Base-by-base conservation (phyloP, 2,888 invertebrate genomes). In the Spisula subtruncata region DNA sequence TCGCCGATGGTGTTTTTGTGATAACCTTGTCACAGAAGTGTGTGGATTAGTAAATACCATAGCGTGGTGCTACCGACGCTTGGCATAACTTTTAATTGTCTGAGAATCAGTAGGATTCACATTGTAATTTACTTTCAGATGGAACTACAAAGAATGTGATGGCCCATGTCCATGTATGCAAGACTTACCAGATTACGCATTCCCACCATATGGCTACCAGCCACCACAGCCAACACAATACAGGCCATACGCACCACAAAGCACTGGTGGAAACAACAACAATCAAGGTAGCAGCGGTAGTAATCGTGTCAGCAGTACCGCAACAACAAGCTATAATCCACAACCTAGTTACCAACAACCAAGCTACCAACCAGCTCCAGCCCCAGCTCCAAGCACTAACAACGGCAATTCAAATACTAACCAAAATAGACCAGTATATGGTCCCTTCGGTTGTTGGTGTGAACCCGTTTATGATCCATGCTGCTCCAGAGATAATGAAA, bases 91-190 rank as follows among this genome's bases (percentile, higher is more conserved):
- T n/a, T n/a, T n/a, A n/a, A n/a, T n/a, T n/a, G n/a, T n/a, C n/a
- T n/a, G n/a, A n/a, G n/a, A n/a, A n/a, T n/a, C n/a, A n/a, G n/a
- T n/a, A n/a, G n/a, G n/a, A n/a, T n/a, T n/a, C n/a, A n/a, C n/a
- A n/a, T n/a, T 41, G 8, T 2, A 41, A 41, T 41, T 41, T 41
- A 41, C 14, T 71, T 84, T 46, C 71, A 84, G 84, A 16, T 84
- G 84, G 84, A 51, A 84, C 12, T 71, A 84, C 75, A 75, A 84
- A 75, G 84, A 66, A 48, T 84, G 84, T 51, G 75, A 84, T 14
- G 84, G 84, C 1, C 46, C 29, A 29, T 84, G 84, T 18, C 84
- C 84, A 46, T 84, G 84, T 75, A 14, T 1, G n/a, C n/a, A 4
- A 6, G 60, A 60, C 0, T n/a, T 41, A n/a, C 60, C 20, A 41